Evolutionary conservation across 2,888 invertebrate species (phyloP), one percentile per base, ranked within the genome.

Genomic region (Auanema sp.): DNA sequence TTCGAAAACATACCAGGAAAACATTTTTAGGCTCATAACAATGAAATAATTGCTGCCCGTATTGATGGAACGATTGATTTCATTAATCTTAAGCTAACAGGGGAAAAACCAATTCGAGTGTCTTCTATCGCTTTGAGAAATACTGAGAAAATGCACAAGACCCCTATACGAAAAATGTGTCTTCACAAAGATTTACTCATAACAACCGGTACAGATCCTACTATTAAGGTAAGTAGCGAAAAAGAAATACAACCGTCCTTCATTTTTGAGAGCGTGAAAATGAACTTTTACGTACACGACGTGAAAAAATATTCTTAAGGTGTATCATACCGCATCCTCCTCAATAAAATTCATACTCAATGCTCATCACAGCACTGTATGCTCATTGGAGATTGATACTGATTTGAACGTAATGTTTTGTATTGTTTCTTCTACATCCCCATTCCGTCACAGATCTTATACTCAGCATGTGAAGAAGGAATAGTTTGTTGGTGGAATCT

Each of bases 401-500:
- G 23, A 24, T 55, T 18, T 43, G 6, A 41, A 41, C 12, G 14
- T 43, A 14, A 10, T 60, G n/a, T 43, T n/a, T 12, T 11, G n/a
- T 47, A 8, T 47, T 47, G 47, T 47, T 21, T 18, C 4, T 5
- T 47, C 43, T 25, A 72, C 64, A 10, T 53, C 10, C 53, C n/a
- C 8, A 33, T 8, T 33, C 33, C 33, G 3, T 33, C 33, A 16
- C 59, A 79, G 69, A 66, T 67, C 50, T 58, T 75, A 49, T 76
- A 66, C 60, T 75, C 76, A 6, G 69, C 68, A 6, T 81, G 79
- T 53, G 77, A 76, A 53, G 72, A 75, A 18, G 80, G 80, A 4
- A 59, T 78, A n/a, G 64, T 81, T 25, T 79, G 79, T 42, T 75
- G 79, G 65, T 81, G 81, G 81, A 67, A 77, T 50, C 41, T 81